phyloP scores from a whole-genome alignment of 2,888 invertebrate genomes.

The Syrista parreyssii region DNA sequence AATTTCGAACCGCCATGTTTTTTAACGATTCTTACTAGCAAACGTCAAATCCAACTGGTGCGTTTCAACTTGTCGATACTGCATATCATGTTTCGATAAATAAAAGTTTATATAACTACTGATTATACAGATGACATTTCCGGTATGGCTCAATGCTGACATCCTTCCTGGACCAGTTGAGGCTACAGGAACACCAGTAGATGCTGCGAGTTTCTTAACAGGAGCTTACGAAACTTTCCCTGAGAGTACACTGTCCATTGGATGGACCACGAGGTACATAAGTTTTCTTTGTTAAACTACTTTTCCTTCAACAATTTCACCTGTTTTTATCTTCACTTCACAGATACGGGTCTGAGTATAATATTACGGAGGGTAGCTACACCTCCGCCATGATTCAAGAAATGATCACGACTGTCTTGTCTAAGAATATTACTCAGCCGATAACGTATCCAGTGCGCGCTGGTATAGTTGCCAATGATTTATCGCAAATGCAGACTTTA shows the following conservation, averaged over 20 bases:
- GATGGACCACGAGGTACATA: conserved; percentile 84
- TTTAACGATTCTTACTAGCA: background rate
- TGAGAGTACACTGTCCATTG: conserved; percentile 79
- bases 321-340: conserved; percentile 11
- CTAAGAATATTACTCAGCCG: conserved; percentile 71
- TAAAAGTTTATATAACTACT: background rate
- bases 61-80: background rate
- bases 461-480: conserved; percentile 76
- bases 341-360: conserved; percentile 42
- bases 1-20: background rate
- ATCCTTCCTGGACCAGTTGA: conserved; percentile 82
- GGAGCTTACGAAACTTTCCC: conserved; percentile 71
- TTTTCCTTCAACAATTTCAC: background rate
- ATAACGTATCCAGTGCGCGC: conserved; percentile 87
- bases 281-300: background rate
- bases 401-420: conserved; percentile 74
- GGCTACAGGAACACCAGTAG: conserved; percentile 71
- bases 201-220: conserved; percentile 74
- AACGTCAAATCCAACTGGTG: background rate
- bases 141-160: conserved; percentile 91
- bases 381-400: conserved; percentile 73
- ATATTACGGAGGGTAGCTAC: conserved; percentile 71
- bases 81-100: background rate
- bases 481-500: conserved; percentile 72
- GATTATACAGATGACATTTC: conserved; percentile 73